phyloP scores from a whole-genome alignment of 35 echinoderm and acorn worm genomes.

The Strongylocentrotus purpuratus region DNA sequence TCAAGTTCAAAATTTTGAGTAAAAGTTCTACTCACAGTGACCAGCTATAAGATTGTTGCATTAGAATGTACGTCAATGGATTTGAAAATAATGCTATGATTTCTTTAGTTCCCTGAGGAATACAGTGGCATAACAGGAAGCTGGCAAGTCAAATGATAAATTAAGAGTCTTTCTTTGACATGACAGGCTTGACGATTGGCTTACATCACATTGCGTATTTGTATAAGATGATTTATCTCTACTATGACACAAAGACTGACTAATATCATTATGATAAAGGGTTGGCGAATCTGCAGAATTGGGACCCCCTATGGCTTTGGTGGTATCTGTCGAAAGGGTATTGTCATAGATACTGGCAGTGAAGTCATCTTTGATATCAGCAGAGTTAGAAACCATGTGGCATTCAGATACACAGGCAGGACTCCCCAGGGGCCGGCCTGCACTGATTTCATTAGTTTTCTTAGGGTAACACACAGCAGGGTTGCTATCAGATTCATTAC shows the following conservation, averaged over 20 bases:
- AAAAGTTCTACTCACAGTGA: too few species aligned
- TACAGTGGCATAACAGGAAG: constrained; percentile 81
- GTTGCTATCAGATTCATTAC: background rate
- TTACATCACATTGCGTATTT: background rate
- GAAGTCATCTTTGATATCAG: background rate
- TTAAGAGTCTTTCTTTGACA: constrained; percentile 41
- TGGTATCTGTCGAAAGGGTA: background rate
- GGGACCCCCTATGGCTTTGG: background rate
- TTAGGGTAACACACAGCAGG: background rate
- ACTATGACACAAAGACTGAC: background rate
- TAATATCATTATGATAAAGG: background rate
- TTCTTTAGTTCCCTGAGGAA: constrained; percentile 78
- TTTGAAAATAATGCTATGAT: background rate
- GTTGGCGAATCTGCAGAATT: background rate
- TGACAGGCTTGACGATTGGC: background rate
- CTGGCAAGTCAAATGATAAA: constrained; percentile 61
- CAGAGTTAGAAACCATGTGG: background rate
- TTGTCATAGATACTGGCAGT: background rate
- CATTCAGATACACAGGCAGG: background rate
- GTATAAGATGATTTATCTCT: background rate
- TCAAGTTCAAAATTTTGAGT: too few species aligned
- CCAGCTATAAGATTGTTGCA: too few species aligned
- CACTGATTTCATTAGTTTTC: background rate
- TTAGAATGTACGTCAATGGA: background rate
- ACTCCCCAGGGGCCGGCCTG: background rate